These are phyloP conservation scores for Noctua pronuba DNA, from an alignment of 2,888 invertebrate genomes.

Conservation along the genomic window DNA sequence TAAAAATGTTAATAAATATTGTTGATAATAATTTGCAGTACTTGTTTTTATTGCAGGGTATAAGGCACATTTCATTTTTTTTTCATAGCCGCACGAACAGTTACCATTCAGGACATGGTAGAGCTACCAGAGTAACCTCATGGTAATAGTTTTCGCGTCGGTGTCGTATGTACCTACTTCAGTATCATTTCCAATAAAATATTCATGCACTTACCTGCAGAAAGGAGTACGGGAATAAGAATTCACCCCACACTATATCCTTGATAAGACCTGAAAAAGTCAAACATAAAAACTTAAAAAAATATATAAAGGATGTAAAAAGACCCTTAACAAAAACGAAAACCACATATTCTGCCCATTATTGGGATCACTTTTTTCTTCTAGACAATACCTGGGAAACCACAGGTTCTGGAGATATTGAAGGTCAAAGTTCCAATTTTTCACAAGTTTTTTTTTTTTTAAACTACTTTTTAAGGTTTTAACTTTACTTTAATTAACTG, in stretches of 20 bases:
- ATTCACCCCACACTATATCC: conserved; percentile 86
- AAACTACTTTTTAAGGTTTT: too few relatives aligned
- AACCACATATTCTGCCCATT: too few relatives aligned
- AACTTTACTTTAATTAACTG: too few relatives aligned
- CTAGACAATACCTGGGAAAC: too few relatives aligned
- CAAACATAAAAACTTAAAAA: conserved; percentile 9
- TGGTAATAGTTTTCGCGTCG: neutral
- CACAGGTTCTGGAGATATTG: too few relatives aligned
- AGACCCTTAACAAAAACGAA: too few relatives aligned
- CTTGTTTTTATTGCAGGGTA: neutral
- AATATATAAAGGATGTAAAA: neutral
- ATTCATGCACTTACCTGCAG: conserved; percentile 78
- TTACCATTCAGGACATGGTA: neutral
- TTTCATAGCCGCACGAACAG: neutral
- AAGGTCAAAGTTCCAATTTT: too few relatives aligned
- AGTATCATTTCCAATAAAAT: neutral
- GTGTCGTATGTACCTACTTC: neutral
- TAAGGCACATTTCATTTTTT: too few relatives aligned
- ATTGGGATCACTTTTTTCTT: too few relatives aligned
- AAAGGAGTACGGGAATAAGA: conserved; percentile 86
- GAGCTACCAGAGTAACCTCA: neutral
- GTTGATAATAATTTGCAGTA: neutral
- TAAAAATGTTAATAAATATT: neutral
- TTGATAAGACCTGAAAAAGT: conserved; percentile 83
- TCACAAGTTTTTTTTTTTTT: too few relatives aligned